A percentile compares a stretch with the other conserved stretches of the same genome.
Conservation (phyloP, 2,888 invertebrate genomes). For the Hydriomena furcata region DNA sequence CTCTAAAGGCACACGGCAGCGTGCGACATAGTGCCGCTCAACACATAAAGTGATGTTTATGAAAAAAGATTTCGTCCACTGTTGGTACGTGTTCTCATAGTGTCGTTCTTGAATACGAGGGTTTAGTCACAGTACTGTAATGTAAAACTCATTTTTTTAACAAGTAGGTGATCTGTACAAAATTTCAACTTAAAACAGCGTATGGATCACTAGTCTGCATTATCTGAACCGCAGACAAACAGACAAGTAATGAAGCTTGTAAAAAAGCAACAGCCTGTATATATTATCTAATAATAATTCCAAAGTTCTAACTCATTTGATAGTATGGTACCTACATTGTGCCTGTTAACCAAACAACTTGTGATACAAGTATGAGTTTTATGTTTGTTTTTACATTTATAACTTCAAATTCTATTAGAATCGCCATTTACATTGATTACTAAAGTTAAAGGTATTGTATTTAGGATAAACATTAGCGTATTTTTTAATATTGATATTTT, state of each 20-base stretch:
- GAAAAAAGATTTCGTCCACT: no score
- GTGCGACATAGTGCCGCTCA: no score
- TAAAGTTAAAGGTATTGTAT: slow-evolving; percentile 12
- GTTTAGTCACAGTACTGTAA: no score
- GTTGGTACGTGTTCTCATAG: no score
- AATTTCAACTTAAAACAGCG: not conserved
- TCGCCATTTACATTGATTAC: slow-evolving; percentile 29
- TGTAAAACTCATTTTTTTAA: not conserved
- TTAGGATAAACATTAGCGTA: slow-evolving; percentile 28
- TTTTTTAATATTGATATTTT: slow-evolving; percentile 29
- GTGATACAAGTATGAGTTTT: not conserved
- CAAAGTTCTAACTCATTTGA: not conserved
- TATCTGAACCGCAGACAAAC: not conserved
- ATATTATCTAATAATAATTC: not conserved
- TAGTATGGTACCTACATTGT: slow-evolving; percentile 4
- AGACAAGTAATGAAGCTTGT: not conserved
- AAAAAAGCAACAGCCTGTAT: not conserved
- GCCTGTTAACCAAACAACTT: slow-evolving; percentile 6
- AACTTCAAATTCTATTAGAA: slow-evolving; percentile 24
- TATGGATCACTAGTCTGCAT: not conserved
- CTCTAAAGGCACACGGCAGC: no score
- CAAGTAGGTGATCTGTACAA: not conserved
- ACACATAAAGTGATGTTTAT: no score
- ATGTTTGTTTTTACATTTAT: not conserved
- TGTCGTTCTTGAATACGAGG: no score